Conservation (phyloP, 2,797 vertebrate species). For the Lagorchestes hirsutus region DNA sequence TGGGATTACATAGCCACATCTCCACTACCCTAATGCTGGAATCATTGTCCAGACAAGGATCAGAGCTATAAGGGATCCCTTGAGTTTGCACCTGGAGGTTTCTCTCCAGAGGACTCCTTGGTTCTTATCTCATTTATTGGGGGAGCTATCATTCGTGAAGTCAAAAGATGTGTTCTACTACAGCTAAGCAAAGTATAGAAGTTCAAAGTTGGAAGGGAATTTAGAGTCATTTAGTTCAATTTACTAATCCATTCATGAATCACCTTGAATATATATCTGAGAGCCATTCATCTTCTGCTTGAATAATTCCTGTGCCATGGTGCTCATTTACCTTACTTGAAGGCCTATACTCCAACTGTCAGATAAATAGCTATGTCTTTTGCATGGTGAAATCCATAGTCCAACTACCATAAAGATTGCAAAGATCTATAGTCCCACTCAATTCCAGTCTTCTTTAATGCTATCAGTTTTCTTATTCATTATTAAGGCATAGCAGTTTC, state of each 20-base stretch:
- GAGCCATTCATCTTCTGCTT: neutral
- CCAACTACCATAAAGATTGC: neutral
- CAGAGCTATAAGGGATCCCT: neutral
- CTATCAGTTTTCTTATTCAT: neutral
- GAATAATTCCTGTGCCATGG: neutral
- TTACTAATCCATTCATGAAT: neutral
- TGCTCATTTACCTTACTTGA: neutral
- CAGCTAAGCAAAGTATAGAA: neutral
- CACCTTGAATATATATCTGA: neutral
- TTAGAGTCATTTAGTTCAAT: neutral
- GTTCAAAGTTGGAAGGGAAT: neutral
- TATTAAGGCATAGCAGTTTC: neutral
- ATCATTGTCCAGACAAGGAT: neutral
- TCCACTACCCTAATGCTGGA: neutral
- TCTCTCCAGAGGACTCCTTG: neutral
- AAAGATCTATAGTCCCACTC: neutral
- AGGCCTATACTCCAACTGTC: neutral
- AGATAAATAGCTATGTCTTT: neutral
- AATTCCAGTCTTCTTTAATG: neutral
- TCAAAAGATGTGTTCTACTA: neutral
- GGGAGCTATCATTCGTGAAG: neutral
- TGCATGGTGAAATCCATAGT: neutral
- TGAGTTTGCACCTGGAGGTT: neutral
- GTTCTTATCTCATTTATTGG: neutral
- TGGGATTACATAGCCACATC: neutral